Base-by-base conservation (phyloP, 2,888 invertebrate genomes). In the Drosophila incognita region DNA sequence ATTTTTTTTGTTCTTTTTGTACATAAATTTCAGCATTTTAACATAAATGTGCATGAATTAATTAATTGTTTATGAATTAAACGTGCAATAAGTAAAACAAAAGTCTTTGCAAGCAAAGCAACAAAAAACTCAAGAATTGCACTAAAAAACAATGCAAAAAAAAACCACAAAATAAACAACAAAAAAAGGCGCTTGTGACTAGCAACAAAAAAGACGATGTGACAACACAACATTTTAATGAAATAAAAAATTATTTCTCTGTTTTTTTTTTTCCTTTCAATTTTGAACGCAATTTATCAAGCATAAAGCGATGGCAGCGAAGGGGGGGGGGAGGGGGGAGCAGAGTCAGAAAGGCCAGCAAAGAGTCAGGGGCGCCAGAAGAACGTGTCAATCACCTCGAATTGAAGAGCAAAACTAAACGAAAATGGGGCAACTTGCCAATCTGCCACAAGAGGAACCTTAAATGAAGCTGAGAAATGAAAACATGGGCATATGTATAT, bases 61-160 rank as follows among this genome's bases (percentile, higher is more conserved):
- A 87, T 89, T 90, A 90, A 87, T 78, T 90, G 90, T 87, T 90
- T 87, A 89, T 88, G 85, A 91, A 90, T 90, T 90, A 90, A 89
- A 90, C 82, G 83, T 87, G 88, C 82, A 81, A 81, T 74, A 83
- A 79, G 76, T 70, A 72, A 70, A 75, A 59, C 69, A 65, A 79
- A 84, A 60, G 42, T 48, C 33, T 53, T 52, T 82, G 89, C 90
- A 75, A 79, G 77, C 81, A 75, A 74, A 79, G 60, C 60, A 63
- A 52, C 60, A 73, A 75, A 80, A 89, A 82, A 76, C 69, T 75
- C 70, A 78, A 77, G 79, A 79, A 90, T 76, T 78, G 74, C 64
- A 65, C 38, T 60, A 81, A 77, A 69, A 79, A 88, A 76, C 81
- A 80, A 86, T 89, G 79, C 78, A 65, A 70, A 75, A 83, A 76